Evolutionary conservation across 2,113 vertebrate genomes (phyloP).

Genomic region (Microtus pennsylvanicus): DNA sequence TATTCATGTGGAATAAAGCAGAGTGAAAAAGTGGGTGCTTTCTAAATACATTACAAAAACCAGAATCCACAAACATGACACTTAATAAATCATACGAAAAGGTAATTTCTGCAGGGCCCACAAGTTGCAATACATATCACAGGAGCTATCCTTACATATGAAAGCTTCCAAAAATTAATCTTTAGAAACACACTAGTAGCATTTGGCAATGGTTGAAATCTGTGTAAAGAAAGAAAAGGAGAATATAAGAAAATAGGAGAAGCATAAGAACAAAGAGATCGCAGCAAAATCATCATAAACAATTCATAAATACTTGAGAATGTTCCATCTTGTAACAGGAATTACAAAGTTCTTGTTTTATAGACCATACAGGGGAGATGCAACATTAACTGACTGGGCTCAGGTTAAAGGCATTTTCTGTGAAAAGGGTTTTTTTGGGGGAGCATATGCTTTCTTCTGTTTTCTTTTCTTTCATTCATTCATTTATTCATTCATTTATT

Average conservation of each 20-base stretch:
- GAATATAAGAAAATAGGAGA: neutral
- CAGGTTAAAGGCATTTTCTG: neutral
- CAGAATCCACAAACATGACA: neutral
- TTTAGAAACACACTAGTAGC: neutral
- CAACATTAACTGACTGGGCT: neutral
- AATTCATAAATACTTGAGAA: conserved; percentile 37
- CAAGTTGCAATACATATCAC: neutral
- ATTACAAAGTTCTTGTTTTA: neutral
- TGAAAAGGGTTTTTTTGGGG: neutral
- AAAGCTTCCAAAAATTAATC: neutral
- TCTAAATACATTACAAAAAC: conserved; percentile 21
- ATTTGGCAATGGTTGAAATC: neutral
- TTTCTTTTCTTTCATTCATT: neutral
- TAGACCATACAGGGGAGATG: neutral
- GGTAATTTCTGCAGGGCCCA: neutral
- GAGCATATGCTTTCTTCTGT: neutral
- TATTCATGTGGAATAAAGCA: neutral
- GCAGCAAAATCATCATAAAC: neutral
- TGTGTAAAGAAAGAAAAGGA: neutral
- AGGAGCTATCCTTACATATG: conserved; percentile 27
- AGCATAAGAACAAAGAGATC: neutral
- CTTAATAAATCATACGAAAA: neutral
- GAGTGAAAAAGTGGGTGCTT: neutral
- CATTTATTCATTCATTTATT: too few relatives aligned
- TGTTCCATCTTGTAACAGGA: neutral